phyloP scores from a whole-genome alignment of 2,888 invertebrate genomes.

The Drosophila bunnanda region DNA sequence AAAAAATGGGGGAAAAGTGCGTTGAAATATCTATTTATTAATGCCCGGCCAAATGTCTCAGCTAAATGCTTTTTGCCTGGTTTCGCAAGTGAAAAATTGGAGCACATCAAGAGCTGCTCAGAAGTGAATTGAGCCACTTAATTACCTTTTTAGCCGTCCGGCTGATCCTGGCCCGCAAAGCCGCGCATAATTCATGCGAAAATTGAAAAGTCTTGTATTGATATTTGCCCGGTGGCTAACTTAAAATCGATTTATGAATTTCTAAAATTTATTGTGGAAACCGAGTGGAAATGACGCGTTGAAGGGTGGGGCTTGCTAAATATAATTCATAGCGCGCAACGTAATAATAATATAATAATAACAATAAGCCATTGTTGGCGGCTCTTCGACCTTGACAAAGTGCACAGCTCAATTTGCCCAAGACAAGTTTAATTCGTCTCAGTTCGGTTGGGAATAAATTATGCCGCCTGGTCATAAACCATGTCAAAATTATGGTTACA shows the following conservation, averaged over 20 bases:
- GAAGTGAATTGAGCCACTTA: slow-evolving; percentile 63
- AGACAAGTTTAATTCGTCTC: slow-evolving; percentile 54
- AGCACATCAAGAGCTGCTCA: slow-evolving; percentile 46
- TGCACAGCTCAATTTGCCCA: slow-evolving; percentile 50
- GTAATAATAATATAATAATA: slow-evolving; percentile 50
- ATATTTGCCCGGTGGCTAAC: slow-evolving; percentile 6
- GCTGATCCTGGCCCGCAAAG: slow-evolving; percentile 32
- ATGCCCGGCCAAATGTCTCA: slow-evolving; percentile 36
- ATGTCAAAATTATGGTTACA: slow-evolving; percentile 48
- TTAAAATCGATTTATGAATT: slow-evolving; percentile 31
- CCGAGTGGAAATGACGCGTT: slow-evolving; percentile 8
- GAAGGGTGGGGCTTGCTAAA: slow-evolving; percentile 22
- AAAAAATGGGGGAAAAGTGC: slow-evolving; percentile 60
- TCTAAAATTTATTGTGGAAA: slow-evolving; percentile 7
- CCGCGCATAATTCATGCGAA: slow-evolving; percentile 19
- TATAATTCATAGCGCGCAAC: slow-evolving; percentile 33
- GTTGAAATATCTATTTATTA: slow-evolving; percentile 71
- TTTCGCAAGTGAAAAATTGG: slow-evolving; percentile 64
- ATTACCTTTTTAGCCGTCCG: slow-evolving; percentile 48
- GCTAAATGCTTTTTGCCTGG: slow-evolving; percentile 47
- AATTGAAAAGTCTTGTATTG: slow-evolving; percentile 43
- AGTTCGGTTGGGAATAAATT: slow-evolving; percentile 58
- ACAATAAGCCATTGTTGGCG: slow-evolving; percentile 63
- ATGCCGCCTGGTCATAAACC: slow-evolving; percentile 48
- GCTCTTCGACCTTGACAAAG: slow-evolving; percentile 56